Evolutionary conservation across 2,888 invertebrate species (phyloP), one percentile per base, ranked within the genome.

Genomic region (Escarpia spicata): DNA sequence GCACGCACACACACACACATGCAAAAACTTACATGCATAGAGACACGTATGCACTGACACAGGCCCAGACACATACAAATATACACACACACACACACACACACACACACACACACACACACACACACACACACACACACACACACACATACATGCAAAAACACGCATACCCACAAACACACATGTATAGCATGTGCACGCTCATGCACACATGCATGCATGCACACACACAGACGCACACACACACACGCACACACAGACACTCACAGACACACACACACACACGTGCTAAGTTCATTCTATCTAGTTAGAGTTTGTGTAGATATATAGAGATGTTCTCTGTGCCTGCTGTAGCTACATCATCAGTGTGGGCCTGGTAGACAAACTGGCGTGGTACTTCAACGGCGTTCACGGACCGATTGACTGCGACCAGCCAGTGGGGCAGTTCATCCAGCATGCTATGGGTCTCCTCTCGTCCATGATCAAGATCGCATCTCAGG

Each of bases 281-380:
- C 75, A 75, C 19, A 1, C 26, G 19, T 26, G 26, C 52, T 52
- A 52, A 52, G 52, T 52, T 52, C 15, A 15, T 52, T 15, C 52
- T 52, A 52, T 4, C 26, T 6, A 75, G 19, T 75, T 75, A 26
- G 19, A 19, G 19, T 75, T 19, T 15, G 26, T n/a, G 26, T n/a
- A 19, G 75, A 26, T 4, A 58, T n/a, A 26, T 12, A 3, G 58
- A 37, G 37, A 37, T 37, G 37, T 37, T 2, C 31, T 10, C n/a
- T 58, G 92, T 90, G 9, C 31, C n/a, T 19, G 58, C 92, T 92
- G 19, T 97, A 98, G 98, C 96, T 98, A 98, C 96, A 97, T 98
- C 37, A 98, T 98, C 93, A 97, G 98, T 95, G 97, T 98, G 92
- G 98, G 98, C 52, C 97, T 98, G n/a, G 97, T 98, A 93, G 98